Conservation (phyloP, 2,888 invertebrate genomes). For the Epiblema foenella region DNA sequence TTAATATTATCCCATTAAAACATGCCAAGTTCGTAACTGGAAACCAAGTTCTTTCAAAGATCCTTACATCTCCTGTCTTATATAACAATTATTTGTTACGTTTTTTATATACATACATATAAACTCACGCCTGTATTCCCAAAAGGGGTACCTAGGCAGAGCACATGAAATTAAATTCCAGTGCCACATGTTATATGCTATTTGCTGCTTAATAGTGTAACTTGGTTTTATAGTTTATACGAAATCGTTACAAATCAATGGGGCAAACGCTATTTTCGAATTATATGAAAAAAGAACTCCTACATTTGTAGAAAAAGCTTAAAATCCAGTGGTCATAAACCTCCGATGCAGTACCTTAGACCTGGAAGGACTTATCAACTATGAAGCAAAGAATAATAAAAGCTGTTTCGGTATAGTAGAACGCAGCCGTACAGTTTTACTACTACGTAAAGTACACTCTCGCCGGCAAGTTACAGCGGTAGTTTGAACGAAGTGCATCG, state of each 20-base stretch:
- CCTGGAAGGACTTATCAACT: neutral
- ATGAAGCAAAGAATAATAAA: neutral
- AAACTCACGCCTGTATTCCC: too few relatives aligned
- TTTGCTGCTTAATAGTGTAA: too few relatives aligned
- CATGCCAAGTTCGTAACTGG: too few relatives aligned
- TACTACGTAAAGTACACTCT: slow-evolving; percentile 38
- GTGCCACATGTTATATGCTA: too few relatives aligned
- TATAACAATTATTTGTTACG: too few relatives aligned
- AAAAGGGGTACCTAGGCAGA: too few relatives aligned
- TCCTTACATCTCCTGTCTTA: too few relatives aligned
- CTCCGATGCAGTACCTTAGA: neutral
- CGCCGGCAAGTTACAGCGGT: slow-evolving; percentile 27
- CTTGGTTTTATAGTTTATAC: too few relatives aligned
- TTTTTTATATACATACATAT: too few relatives aligned
- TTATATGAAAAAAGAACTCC: slow-evolving; percentile 21
- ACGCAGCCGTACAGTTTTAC: slow-evolving; percentile 25
- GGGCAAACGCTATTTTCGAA: neutral
- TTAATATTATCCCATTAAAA: too few relatives aligned
- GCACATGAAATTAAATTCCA: too few relatives aligned
- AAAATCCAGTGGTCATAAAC: slow-evolving; percentile 34
- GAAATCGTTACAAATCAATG: neutral
- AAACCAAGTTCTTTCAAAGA: too few relatives aligned
- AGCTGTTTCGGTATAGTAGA: neutral
- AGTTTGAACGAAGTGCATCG: slow-evolving; percentile 38
- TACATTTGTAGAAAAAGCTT: slow-evolving; percentile 35